These are phyloP conservation scores for Sylvietta virens DNA, from an alignment of 2,113 vertebrate species.

Conservation along the genomic window DNA sequence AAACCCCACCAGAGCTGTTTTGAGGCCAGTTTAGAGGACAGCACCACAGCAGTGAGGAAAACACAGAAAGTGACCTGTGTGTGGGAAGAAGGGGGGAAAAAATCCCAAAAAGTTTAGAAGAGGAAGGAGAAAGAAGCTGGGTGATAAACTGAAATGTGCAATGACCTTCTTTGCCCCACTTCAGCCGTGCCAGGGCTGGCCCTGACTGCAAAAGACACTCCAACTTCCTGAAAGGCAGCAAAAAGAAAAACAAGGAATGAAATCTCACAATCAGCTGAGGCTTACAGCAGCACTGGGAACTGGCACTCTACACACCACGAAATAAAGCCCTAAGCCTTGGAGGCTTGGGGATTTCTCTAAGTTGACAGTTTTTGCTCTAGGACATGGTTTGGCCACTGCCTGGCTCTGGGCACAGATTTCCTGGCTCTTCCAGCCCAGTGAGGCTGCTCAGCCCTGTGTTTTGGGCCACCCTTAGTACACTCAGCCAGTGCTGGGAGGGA, in stretches of 20 bases:
- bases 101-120: neutral
- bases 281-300: neutral
- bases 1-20: fast-evolving
- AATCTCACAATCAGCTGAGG: neutral
- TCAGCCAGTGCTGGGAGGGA: fast-evolving
- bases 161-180: neutral
- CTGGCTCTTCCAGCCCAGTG: fast-evolving
- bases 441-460: neutral
- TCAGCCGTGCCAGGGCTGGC: neutral
- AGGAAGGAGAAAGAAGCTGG: neutral
- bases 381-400: neutral
- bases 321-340: neutral
- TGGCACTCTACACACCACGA: neutral
- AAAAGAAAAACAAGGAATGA: neutral
- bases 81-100: neutral
- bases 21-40: fast-evolving
- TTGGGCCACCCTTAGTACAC: fast-evolving
- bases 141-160: neutral
- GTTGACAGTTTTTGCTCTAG: neutral
- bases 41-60: neutral
- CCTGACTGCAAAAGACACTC: neutral
- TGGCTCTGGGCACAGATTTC: neutral
- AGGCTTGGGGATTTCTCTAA: neutral
- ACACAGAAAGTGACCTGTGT: neutral
- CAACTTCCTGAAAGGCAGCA: neutral